Conservation (phyloP, 2,888 invertebrate genomes). For the Sphaeridia pumilis region DNA sequence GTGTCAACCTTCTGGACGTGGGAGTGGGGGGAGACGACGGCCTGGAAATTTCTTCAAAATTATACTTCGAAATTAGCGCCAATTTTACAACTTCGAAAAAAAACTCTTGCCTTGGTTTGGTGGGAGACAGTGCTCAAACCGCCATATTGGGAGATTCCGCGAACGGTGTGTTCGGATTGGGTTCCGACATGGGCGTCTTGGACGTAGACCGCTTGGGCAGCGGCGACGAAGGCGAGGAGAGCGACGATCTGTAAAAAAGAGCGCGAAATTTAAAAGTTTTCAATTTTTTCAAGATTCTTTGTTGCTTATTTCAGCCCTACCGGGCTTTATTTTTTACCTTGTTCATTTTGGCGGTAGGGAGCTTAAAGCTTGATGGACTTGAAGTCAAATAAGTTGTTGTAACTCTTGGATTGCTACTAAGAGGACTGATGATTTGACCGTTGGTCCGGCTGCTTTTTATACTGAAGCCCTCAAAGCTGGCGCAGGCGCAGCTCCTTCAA, state of each 20-base stretch:
- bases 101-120: slow-evolving; percentile 19
- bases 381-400: too few species aligned
- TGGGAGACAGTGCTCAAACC: slow-evolving; percentile 21
- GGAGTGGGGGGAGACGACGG: slow-evolving; percentile 29
- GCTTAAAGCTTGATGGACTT: too few species aligned
- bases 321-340: background rate
- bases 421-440: too few species aligned
- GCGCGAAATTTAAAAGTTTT: background rate
- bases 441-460: too few species aligned
- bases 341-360: slow-evolving; percentile 1
- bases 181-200: slow-evolving; percentile 17
- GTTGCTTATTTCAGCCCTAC: too few species aligned
- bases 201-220: slow-evolving; percentile 8
- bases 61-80: background rate
- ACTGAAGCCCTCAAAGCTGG: too few species aligned
- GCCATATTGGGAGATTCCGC: slow-evolving; percentile 29
- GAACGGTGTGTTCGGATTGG: slow-evolving; percentile 26
- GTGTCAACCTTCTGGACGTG: slow-evolving; percentile 30
- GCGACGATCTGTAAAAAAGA: slow-evolving; percentile 11
- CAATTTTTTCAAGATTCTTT: background rate
- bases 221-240: slow-evolving; percentile 17
- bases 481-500: too few species aligned
- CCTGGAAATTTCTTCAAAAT: slow-evolving; percentile 11
- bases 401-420: background rate
- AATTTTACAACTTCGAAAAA: background rate